These are phyloP conservation scores for Lycaon pictus DNA, from an alignment of 2,113 vertebrate species.

Conservation along the genomic window DNA sequence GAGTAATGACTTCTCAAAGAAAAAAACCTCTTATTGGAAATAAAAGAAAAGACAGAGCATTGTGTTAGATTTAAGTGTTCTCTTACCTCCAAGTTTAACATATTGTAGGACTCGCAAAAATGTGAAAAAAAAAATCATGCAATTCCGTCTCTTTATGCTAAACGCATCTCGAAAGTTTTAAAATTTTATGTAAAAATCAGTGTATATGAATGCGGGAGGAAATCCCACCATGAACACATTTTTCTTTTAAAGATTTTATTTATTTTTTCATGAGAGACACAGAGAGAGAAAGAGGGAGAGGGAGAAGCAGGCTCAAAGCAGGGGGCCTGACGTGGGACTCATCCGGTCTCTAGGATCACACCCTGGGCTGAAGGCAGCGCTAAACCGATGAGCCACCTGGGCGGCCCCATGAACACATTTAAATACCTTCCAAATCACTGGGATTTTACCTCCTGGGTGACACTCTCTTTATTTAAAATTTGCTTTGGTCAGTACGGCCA, in stretches of 20 bases:
- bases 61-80: slow-evolving; percentile 63
- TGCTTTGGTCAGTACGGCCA: background rate
- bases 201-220: background rate
- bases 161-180: background rate
- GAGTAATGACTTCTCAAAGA: background rate
- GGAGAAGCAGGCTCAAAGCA: too few species aligned
- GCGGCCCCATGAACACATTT: background rate
- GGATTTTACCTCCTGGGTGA: background rate
- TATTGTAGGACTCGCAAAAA: slow-evolving; percentile 28
- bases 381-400: too few species aligned
- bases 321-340: too few species aligned
- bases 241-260: too few species aligned
- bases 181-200: background rate
- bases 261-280: too few species aligned
- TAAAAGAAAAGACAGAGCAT: slow-evolving; percentile 67
- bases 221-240: background rate
- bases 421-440: background rate
- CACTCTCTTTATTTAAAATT: slow-evolving; percentile 22
- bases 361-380: too few species aligned
- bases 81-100: slow-evolving; percentile 41
- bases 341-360: too few species aligned
- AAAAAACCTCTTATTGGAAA: slow-evolving; percentile 55
- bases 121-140: slow-evolving; percentile 42
- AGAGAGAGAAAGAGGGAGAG: too few species aligned
- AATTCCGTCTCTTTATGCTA: background rate